Conservation (phyloP, 2,888 invertebrate species). For the Hetaerina titia region DNA sequence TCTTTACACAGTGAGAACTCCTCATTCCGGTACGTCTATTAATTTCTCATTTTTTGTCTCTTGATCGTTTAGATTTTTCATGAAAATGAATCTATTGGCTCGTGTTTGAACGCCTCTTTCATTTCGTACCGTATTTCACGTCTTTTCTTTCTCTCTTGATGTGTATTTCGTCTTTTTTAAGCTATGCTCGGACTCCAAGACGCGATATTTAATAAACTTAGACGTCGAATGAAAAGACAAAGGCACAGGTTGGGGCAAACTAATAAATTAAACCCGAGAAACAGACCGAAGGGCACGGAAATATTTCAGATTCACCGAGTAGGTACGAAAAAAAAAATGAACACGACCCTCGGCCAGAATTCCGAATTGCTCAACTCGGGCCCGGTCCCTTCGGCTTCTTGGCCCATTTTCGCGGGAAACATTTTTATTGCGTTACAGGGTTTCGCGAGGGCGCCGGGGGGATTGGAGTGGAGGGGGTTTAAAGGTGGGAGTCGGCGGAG, state of each 20-base stretch:
- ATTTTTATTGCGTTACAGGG: background rate
- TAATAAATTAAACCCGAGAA: background rate
- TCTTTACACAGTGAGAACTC: too few species aligned
- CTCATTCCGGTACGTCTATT: too few species aligned
- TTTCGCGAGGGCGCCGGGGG: background rate
- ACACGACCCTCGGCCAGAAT: background rate
- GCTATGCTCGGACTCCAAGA: background rate
- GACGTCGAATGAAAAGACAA: background rate
- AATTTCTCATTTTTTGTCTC: too few species aligned
- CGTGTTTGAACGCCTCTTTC: too few species aligned
- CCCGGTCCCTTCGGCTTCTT: background rate
- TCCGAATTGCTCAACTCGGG: background rate
- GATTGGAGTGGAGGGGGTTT: background rate
- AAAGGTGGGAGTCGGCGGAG: background rate
- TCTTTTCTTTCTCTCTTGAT: too few species aligned
- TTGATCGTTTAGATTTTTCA: too few species aligned
- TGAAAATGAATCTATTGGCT: too few species aligned
- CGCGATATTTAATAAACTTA: background rate
- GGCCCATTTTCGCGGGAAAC: background rate
- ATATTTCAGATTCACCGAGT: background rate
- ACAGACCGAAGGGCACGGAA: background rate
- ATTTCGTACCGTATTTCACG: too few species aligned
- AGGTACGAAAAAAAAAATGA: background rate
- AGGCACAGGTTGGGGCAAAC: background rate
- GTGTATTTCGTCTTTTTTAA: too few species aligned